A percentile compares a stretch with the other conserved stretches of the same genome.
Conservation (phyloP, 1,140 invertebrate species). For the Gyrodactylus bullatarudis region DNA sequence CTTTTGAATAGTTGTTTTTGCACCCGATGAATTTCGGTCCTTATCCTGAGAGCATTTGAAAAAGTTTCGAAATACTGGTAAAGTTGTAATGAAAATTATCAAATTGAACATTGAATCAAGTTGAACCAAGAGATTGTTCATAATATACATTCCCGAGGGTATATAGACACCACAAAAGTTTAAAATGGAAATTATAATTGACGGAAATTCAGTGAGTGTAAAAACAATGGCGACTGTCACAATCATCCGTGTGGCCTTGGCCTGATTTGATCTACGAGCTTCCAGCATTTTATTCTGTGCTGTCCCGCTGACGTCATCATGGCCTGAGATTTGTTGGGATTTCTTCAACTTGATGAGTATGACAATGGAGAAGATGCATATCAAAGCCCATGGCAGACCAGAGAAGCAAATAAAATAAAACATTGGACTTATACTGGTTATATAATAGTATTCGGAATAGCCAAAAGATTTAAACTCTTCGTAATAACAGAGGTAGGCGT, state of each 20-base stretch:
- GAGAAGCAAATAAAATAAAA: background rate
- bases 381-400: background rate
- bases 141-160: background rate
- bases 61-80: background rate
- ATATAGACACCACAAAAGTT: background rate
- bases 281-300: background rate
- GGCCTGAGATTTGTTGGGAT: background rate
- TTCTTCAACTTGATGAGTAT: background rate
- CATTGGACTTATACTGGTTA: too few relatives aligned
- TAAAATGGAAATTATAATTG: background rate
- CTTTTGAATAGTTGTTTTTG: background rate
- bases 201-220: background rate
- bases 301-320: background rate
- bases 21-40: background rate
- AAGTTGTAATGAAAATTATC: background rate
- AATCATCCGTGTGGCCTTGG: background rate
- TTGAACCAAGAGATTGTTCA: background rate
- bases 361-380: background rate
- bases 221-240: background rate
- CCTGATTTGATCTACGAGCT: background rate
- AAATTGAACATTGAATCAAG: background rate
- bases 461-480: background rate
- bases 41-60: background rate
- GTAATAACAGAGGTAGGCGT: background rate
- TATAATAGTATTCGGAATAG: background rate